Percentiles rank a stretch among this genome's conserved stretches.
Conservation (phyloP, 2,797 vertebrate species). For the Agapornis canus region DNA sequence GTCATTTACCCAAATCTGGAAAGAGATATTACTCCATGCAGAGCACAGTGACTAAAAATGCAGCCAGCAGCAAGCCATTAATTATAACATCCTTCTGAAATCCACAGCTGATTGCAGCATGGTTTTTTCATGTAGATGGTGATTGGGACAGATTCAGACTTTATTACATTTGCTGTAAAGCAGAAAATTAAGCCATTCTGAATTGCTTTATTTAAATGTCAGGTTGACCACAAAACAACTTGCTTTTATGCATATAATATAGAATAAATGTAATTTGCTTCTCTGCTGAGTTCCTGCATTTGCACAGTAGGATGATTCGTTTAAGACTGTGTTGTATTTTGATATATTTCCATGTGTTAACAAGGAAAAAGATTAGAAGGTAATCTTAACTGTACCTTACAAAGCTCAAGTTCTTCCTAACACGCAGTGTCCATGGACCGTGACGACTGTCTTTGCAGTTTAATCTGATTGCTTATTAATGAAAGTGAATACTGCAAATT, state of each 20-base stretch:
- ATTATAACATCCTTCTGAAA: background rate
- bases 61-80: background rate
- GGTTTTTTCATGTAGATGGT: background rate
- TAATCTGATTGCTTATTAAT: background rate
- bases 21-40: background rate
- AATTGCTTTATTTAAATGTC: slow-evolving; percentile 26
- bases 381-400: background rate
- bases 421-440: background rate
- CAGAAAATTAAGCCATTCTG: background rate
- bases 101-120: background rate
- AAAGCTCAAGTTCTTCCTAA: background rate
- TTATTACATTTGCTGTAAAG: background rate
- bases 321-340: background rate
- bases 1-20: background rate
- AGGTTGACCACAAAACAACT: background rate
- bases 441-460: background rate
- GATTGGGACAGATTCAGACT: background rate
- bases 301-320: background rate
- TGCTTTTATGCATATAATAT: background rate
- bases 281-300: background rate
- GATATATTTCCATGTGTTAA: background rate
- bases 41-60: background rate
- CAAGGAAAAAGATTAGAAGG: background rate
- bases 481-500: background rate
- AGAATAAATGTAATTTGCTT: background rate